Conservation (phyloP, 2,888 invertebrate species). For the Morpho achilles region DNA sequence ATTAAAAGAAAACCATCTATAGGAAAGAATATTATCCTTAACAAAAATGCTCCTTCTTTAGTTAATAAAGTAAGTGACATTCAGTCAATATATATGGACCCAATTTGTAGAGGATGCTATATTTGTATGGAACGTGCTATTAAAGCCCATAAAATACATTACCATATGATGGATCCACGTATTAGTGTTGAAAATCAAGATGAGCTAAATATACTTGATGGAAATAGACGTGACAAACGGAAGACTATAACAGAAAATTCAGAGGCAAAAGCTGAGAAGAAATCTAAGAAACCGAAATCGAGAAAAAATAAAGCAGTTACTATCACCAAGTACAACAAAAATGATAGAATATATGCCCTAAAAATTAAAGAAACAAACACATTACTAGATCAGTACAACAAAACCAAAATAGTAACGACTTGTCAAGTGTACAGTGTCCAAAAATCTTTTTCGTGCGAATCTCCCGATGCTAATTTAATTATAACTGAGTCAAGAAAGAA, state of each 20-base stretch:
- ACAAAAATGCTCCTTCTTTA: constrained; percentile 33
- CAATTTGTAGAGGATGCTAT: constrained; percentile 41
- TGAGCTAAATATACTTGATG: constrained; percentile 32
- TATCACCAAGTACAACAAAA: constrained; percentile 50
- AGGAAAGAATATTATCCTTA: constrained; percentile 33
- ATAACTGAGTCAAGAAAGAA: constrained; percentile 39
- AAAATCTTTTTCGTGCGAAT: constrained; percentile 47
- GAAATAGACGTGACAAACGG: constrained; percentile 36
- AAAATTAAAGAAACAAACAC: constrained; percentile 48
- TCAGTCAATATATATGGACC: constrained; percentile 39
- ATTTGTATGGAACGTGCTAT: constrained; percentile 50
- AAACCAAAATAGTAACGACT: constrained; percentile 26
- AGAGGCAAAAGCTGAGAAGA: constrained; percentile 19
- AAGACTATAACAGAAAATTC: constrained; percentile 19
- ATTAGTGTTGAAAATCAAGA: constrained; percentile 33
- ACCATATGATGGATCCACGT: constrained; percentile 22
- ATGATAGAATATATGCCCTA: constrained; percentile 49
- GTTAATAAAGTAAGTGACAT: constrained; percentile 34
- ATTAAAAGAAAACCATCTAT: constrained; percentile 13
- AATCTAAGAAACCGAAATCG: constrained; percentile 29
- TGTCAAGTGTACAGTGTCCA: constrained; percentile 55
- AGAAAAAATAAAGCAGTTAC: constrained; percentile 41
- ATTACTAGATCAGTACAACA: constrained; percentile 25
- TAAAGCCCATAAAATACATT: constrained; percentile 35
- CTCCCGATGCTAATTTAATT: constrained; percentile 42